These are phyloP conservation scores for Unio pictorum DNA, from an alignment of 2,888 invertebrate genomes.

Conservation along the genomic window DNA sequence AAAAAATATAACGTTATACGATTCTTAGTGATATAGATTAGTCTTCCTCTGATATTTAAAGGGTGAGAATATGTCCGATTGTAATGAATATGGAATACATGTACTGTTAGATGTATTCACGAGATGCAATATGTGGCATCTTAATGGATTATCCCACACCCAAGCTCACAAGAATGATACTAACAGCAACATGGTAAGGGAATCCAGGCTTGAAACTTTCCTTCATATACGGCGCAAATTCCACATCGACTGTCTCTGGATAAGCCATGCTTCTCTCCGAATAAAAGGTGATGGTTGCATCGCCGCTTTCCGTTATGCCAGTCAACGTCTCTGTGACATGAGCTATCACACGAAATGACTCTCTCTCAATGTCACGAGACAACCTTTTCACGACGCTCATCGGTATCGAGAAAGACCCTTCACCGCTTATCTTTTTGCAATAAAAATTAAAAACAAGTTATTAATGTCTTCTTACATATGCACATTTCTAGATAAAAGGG, in stretches of 20 bases:
- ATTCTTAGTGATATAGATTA: too few relatives aligned
- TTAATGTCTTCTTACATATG: neutral
- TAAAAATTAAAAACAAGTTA: neutral
- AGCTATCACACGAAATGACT: slow-evolving; percentile 75
- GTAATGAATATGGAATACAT: too few relatives aligned
- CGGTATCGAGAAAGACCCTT: slow-evolving; percentile 29
- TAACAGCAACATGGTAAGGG: slow-evolving; percentile 17
- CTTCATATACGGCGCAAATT: slow-evolving; percentile 33
- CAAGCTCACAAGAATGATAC: neutral
- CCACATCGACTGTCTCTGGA: slow-evolving; percentile 10
- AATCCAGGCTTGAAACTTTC: slow-evolving; percentile 40
- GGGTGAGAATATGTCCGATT: too few relatives aligned
- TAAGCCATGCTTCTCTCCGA: slow-evolving; percentile 78
- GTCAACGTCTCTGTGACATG: slow-evolving; percentile 92
- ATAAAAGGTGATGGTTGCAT: slow-evolving; percentile 82
- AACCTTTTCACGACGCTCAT: slow-evolving; percentile 25
- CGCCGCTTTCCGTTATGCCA: slow-evolving; percentile 84
- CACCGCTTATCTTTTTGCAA: slow-evolving; percentile 36
- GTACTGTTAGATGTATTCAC: too few relatives aligned
- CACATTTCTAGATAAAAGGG: neutral
- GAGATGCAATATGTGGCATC: too few relatives aligned
- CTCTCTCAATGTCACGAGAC: slow-evolving; percentile 18
- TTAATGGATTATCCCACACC: too few relatives aligned
- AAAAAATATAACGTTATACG: too few relatives aligned
- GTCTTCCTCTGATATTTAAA: too few relatives aligned